Evolutionary conservation across 1,140 invertebrate species (phyloP).

Genomic region (Ostrea denselamellosa): DNA sequence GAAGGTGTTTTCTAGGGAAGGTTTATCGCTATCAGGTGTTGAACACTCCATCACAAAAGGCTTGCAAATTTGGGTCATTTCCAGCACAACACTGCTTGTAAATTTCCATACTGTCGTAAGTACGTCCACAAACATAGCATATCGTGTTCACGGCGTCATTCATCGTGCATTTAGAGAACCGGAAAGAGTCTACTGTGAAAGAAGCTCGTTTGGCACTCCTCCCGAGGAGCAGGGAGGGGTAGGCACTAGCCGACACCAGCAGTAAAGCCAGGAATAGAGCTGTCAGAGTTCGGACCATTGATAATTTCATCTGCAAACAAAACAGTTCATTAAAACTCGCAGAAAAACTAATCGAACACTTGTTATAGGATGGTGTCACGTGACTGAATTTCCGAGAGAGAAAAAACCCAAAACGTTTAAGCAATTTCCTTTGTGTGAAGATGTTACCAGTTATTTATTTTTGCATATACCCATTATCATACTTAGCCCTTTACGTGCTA

Average conservation of each 20-base stretch:
- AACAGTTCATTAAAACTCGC: background rate
- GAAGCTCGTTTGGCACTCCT: background rate
- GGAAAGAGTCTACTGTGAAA: background rate
- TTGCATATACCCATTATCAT: too few species aligned
- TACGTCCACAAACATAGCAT: conserved; percentile 39
- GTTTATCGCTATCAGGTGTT: conserved; percentile 8
- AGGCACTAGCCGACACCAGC: background rate
- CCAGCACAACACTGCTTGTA: conserved; percentile 40
- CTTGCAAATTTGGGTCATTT: conserved; percentile 17
- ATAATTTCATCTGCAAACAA: background rate
- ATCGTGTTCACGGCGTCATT: background rate
- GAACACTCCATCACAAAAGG: conserved; percentile 25
- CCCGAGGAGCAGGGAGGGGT: background rate
- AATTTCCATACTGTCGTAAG: conserved; percentile 40
- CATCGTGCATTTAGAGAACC: background rate
- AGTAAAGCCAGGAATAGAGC: background rate
- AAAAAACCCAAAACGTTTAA: too few species aligned
- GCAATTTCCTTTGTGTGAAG: too few species aligned
- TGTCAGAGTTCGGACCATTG: background rate
- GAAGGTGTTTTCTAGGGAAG: background rate
- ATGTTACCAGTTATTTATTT: too few species aligned
- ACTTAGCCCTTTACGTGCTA: too few species aligned
- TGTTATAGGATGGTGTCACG: too few species aligned
- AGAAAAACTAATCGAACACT: too few species aligned
- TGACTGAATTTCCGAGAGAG: too few species aligned